Percentiles rank a stretch among this genome's conserved stretches.
phyloP scores from a whole-genome alignment of 2,113 vertebrate genomes.

The Nothocercus julius region DNA sequence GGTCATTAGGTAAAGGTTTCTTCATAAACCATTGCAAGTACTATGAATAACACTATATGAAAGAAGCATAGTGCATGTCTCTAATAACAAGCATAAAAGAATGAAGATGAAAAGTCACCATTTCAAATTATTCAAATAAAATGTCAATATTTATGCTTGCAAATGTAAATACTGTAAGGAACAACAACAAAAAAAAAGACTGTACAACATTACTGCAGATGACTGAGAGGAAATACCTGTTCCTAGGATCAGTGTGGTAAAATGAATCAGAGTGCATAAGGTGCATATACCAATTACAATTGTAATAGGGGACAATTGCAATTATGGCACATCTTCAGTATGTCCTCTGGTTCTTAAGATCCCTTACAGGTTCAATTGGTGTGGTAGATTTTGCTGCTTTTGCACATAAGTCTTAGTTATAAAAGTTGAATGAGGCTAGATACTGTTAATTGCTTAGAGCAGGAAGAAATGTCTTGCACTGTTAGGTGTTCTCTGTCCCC shows the following conservation, averaged over 20 bases:
- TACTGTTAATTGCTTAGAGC: neutral
- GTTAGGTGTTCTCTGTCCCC: neutral
- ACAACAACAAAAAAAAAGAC: neutral
- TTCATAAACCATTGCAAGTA: neutral
- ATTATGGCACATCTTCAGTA: neutral
- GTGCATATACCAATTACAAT: neutral
- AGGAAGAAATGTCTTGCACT: neutral
- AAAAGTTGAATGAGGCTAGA: neutral
- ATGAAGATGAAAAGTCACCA: neutral
- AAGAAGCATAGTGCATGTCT: neutral
- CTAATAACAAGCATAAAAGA: neutral
- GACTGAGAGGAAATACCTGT: neutral
- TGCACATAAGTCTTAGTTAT: neutral
- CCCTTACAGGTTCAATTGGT: neutral
- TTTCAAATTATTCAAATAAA: neutral
- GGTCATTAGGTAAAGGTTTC: slow-evolving; percentile 18
- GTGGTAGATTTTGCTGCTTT: neutral
- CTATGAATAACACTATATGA: neutral
- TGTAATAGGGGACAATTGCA: neutral
- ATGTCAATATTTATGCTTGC: neutral
- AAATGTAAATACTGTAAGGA: neutral
- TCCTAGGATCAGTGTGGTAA: neutral
- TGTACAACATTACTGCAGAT: neutral
- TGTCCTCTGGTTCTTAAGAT: neutral
- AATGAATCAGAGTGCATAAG: neutral